phyloP scores from a whole-genome alignment of 2,888 invertebrate genomes.

The Amphipoea oculea region DNA sequence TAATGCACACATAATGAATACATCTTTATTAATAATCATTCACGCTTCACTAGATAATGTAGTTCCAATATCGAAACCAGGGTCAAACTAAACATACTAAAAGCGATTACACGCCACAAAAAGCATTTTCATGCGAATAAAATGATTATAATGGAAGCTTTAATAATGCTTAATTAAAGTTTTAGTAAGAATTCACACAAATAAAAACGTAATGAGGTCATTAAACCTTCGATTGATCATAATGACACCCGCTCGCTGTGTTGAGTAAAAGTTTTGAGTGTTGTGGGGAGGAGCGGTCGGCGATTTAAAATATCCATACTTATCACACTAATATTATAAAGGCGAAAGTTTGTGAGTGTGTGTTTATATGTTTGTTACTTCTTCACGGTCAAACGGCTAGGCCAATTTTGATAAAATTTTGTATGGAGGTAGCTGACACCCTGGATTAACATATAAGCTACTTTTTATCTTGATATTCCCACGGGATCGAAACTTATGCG shows the following conservation, averaged over 20 bases:
- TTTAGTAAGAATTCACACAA: constrained; percentile 49
- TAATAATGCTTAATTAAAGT: constrained; percentile 58
- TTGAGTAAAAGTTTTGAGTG: constrained; percentile 55
- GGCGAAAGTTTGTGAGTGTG: too few relatives aligned
- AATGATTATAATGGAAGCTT: constrained; percentile 42
- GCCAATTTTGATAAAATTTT: too few relatives aligned
- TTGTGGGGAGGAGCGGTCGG: constrained; percentile 7
- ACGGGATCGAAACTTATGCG: too few relatives aligned
- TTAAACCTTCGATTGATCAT: constrained; percentile 64
- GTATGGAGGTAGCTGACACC: too few relatives aligned
- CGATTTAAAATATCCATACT: constrained; percentile 26
- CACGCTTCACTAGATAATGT: constrained; percentile 40
- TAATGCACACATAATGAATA: not conserved
- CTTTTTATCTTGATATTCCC: too few relatives aligned
- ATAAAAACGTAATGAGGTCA: constrained; percentile 65
- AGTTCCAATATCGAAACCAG: constrained; percentile 37
- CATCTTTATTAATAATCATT: constrained; percentile 32
- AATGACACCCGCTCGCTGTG: constrained; percentile 54
- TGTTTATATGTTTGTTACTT: too few relatives aligned
- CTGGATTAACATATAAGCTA: too few relatives aligned
- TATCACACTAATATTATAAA: too few relatives aligned
- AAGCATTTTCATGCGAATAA: constrained; percentile 44
- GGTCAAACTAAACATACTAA: constrained; percentile 31
- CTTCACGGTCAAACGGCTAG: too few relatives aligned
- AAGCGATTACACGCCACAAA: constrained; percentile 38